Base-by-base conservation (phyloP, 2,888 invertebrate genomes). In the Anticlea derivata region DNA sequence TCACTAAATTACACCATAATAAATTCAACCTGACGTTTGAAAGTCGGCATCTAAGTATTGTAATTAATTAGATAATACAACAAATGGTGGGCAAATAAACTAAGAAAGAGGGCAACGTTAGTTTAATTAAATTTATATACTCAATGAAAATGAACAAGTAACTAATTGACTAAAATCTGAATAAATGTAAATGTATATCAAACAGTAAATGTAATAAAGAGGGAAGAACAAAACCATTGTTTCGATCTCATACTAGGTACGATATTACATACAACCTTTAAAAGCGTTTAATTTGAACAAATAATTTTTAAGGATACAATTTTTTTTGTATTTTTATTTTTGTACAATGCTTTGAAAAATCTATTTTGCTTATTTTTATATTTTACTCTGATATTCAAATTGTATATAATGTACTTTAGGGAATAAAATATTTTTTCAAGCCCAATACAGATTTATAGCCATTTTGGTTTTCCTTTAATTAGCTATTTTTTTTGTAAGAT, bases 1-100 rank as follows among this genome's bases (percentile, higher is more conserved):
- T 93, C 92, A 86, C 91, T 91, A 91, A 88, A 88, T 89, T 86
- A 90, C 90, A 86, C 86, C 81, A 80, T 80, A 83, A 80, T 79
- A 77, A 83, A 86, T 86, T 83, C 78, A 88, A 88, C 83, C 82
- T 72, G 80, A 79, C 79, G 76, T 80, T 77, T 68, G 77, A 83
- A 87, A 77, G 78, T 78, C 60, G 77, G 80, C 75, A 80, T 81
- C 81, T 88, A 88, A 90, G 87, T 87, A 88, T 84, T 85, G 83
- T 84, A 68, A 85, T 84, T 82, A 83, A 78, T 80, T 84, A 84
- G 76, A 84, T 80, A 76, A 86, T 82, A 83, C 83, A 83, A 90
- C 90, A 86, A 87, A 85, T 87, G 83, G 83, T 84, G 73, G 86
- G 89, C 87, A 89, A 89, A 89, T 90, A 89, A 90, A 90, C 89